Evolutionary conservation across 2,797 vertebrate species (phyloP), one percentile per base, ranked within the genome.

Genomic region (Crax fasciolata): DNA sequence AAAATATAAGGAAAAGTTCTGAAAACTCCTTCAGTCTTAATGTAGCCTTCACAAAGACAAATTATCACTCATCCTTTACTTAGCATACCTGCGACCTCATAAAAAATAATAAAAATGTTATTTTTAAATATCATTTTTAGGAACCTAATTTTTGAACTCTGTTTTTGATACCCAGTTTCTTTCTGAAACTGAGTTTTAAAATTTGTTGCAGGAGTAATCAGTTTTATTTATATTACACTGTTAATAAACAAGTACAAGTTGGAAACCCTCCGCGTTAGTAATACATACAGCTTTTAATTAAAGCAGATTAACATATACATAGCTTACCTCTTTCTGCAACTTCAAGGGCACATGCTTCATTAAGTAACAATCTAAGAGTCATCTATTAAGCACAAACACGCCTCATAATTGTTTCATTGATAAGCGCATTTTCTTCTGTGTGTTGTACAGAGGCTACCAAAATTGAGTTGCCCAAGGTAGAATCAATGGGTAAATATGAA

Each of bases 11-110:
- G 32, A 95, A 89, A 46, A 89, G 46, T 43, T 88, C 68, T 1
- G 2, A 71, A 84, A 81, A 77, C 25, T 81, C 49, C 46, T 85
- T 23, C 52, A 77, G 27, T 89, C 90, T 78, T 85, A 80, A 93
- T 65, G 46, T 41, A 85, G 32, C 32, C 57, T 84, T 80, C 77
- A 76, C 6, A 49, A 78, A 79, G 90, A 93, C n/a, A 70, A 38
- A 87, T 61, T 32, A 89, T 55, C 9, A 18, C 39, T 55, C 46
- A 52, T 81, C 24, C 38, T 75, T 94, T 57, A 82, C 46, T 67
- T 43, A 55, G 59, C 74, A 72, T 30, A 6, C 28, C 43, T 83
- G 11, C 57, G 81, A 80, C 54, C 72, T 83, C 68, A 73, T n/a
- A 86, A 72, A 59, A 72, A 43, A 70, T 32, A 39, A 46, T 10